Evolutionary conservation across 2,888 invertebrate species (phyloP).

Genomic region (Clivina fossor): DNA sequence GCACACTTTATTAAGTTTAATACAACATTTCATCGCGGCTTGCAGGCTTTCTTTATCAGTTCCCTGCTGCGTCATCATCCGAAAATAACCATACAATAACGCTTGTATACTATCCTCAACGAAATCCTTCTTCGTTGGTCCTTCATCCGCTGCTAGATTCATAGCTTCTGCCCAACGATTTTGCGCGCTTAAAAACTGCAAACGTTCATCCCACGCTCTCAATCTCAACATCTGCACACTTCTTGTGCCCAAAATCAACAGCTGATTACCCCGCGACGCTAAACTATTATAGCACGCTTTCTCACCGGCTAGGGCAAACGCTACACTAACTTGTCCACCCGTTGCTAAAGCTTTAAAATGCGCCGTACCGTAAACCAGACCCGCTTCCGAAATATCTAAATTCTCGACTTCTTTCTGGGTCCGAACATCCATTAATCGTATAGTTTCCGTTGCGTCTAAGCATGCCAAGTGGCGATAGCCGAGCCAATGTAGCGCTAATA

Average conservation of each 20-base stretch:
- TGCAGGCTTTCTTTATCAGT: constrained; percentile 53
- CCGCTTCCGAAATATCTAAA: constrained; percentile 76
- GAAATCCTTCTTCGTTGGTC: constrained; percentile 51
- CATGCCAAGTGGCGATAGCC: constrained; percentile 81
- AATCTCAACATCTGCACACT: constrained; percentile 62
- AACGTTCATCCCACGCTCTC: constrained; percentile 67
- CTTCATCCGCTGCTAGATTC: constrained; percentile 58
- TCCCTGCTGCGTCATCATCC: constrained; percentile 52
- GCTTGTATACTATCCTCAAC: constrained; percentile 33
- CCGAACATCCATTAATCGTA: constrained; percentile 87
- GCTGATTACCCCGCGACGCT: constrained; percentile 66
- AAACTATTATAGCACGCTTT: constrained; percentile 76
- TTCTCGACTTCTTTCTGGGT: constrained; percentile 83
- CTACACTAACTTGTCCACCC: constrained; percentile 87
- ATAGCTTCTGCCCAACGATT: constrained; percentile 61
- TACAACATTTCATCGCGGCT: constrained; percentile 54
- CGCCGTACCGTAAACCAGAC: constrained; percentile 83
- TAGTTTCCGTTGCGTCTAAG: constrained; percentile 81
- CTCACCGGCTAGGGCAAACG: constrained; percentile 75
- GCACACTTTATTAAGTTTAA: constrained; percentile 57
- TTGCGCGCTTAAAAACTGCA: constrained; percentile 63
- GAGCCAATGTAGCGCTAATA: constrained; percentile 78
- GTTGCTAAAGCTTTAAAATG: constrained; percentile 91
- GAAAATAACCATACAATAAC: constrained; percentile 52
- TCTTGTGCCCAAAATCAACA: constrained; percentile 68